A percentile compares a stretch with the other conserved stretches of the same genome.
Evolutionary conservation across 2,113 vertebrate species (phyloP).

Genomic region (Oryzias melastigma): DNA sequence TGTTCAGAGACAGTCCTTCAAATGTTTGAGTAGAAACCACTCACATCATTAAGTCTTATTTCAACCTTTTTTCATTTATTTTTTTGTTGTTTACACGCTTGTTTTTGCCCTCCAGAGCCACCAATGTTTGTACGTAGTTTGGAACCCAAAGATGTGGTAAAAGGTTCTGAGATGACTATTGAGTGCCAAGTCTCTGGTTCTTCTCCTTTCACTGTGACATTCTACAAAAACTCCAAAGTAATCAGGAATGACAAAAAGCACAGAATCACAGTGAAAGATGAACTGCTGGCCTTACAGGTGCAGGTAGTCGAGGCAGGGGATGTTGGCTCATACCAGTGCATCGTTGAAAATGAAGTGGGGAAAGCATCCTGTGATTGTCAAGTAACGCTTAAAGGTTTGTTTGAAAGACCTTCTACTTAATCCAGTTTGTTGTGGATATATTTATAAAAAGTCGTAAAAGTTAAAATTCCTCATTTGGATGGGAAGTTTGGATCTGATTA

Average conservation of each 20-base stretch:
- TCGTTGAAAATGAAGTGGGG: slow-evolving; percentile 90
- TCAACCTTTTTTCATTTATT: background rate
- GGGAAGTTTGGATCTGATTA: too few relatives aligned
- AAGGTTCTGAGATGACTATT: slow-evolving; percentile 89
- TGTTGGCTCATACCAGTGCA: slow-evolving; percentile 88
- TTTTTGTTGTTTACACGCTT: background rate
- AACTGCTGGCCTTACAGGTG: slow-evolving; percentile 85
- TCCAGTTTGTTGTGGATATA: too few relatives aligned
- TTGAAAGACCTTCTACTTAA: background rate
- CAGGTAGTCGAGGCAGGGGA: slow-evolving; percentile 87
- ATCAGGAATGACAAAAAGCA: slow-evolving; percentile 90
- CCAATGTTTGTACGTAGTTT: slow-evolving; percentile 89
- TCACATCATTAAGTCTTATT: background rate
- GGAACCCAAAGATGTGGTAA: slow-evolving; percentile 88
- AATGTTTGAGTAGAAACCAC: background rate
- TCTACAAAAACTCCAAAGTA: slow-evolving; percentile 87
- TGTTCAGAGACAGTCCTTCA: background rate
- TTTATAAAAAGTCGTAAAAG: too few relatives aligned
- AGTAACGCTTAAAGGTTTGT: slow-evolving; percentile 92
- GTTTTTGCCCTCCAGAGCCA: slow-evolving; percentile 79
- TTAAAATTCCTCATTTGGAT: too few relatives aligned
- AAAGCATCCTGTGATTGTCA: slow-evolving; percentile 84
- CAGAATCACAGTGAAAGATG: slow-evolving; percentile 84
- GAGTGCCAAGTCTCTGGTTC: slow-evolving; percentile 89
- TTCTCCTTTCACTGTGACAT: slow-evolving; percentile 87